phyloP scores from a whole-genome alignment of 2,888 invertebrate species.

The Cataglyphis albicans region DNA sequence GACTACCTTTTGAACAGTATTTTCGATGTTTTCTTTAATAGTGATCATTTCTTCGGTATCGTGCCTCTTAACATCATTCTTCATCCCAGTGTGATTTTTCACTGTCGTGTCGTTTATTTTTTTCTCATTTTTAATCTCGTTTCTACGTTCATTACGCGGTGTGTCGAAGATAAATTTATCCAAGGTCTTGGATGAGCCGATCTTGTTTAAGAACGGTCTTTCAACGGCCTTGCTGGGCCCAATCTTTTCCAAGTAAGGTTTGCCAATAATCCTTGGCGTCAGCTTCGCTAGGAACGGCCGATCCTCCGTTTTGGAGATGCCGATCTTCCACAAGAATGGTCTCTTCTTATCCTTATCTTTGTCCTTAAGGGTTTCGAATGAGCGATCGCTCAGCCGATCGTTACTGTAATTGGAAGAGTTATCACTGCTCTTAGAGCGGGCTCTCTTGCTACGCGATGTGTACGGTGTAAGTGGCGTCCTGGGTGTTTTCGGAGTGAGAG shows the following conservation, averaged over 20 bases:
- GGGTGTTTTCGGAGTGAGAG: slow-evolving; percentile 82
- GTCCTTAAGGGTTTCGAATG: slow-evolving; percentile 60
- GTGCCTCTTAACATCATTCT: slow-evolving; percentile 37
- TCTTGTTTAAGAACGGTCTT: slow-evolving; percentile 83
- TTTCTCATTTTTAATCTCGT: neutral
- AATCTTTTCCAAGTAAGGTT: slow-evolving; percentile 84
- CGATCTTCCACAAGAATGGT: slow-evolving; percentile 83
- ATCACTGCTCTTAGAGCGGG: slow-evolving; percentile 84
- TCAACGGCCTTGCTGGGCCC: slow-evolving; percentile 83
- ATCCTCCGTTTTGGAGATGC: slow-evolving; percentile 84
- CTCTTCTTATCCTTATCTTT: slow-evolving; percentile 79
- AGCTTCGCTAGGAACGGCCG: slow-evolving; percentile 82
- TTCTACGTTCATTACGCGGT: slow-evolving; percentile 56
- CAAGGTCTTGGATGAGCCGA: slow-evolving; percentile 82
- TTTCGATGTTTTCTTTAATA: slow-evolving; percentile 8
- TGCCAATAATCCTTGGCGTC: slow-evolving; percentile 81
- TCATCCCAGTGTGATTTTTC: slow-evolving; percentile 26
- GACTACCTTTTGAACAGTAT: neutral
- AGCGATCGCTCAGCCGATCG: slow-evolving; percentile 80
- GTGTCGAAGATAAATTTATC: slow-evolving; percentile 83
- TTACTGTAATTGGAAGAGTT: slow-evolving; percentile 84
- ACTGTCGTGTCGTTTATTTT: slow-evolving; percentile 28
- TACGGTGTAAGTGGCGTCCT: slow-evolving; percentile 82
- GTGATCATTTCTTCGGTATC: slow-evolving; percentile 40
- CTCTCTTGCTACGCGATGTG: slow-evolving; percentile 79